phyloP scores from a whole-genome alignment of 30 jellyfish, hydroid and myxozoan genomes.

The Aurelia sp. region DNA sequence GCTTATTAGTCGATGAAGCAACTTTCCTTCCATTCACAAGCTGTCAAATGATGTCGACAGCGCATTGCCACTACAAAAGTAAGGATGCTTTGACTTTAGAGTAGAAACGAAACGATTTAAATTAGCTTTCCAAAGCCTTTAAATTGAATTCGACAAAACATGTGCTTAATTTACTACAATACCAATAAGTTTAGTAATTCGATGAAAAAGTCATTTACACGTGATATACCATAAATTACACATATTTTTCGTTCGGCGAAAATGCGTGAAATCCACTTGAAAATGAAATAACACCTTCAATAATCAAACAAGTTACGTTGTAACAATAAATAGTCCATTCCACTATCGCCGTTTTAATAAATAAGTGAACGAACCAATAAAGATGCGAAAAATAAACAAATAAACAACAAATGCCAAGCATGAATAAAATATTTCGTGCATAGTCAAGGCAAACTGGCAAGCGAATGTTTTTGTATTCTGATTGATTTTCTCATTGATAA shows the following conservation, averaged over 20 bases:
- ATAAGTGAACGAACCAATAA: background rate
- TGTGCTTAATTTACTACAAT: background rate
- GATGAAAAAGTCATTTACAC: slow-evolving; percentile 6
- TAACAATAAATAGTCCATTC: slow-evolving; percentile 1
- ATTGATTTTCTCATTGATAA: too few relatives aligned
- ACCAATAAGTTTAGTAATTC: slow-evolving; percentile 2
- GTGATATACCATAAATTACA: background rate
- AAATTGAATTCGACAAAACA: background rate
- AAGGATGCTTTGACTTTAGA: too few relatives aligned
- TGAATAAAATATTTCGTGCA: too few relatives aligned
- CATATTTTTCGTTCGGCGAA: background rate
- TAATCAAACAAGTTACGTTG: background rate
- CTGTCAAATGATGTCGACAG: too few relatives aligned
- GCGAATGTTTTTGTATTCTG: too few relatives aligned
- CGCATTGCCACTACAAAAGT: too few relatives aligned
- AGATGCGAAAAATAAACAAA: too few relatives aligned
- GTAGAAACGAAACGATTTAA: too few relatives aligned
- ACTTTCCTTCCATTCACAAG: too few relatives aligned
- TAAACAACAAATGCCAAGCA: too few relatives aligned
- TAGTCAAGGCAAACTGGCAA: too few relatives aligned
- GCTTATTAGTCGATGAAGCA: too few relatives aligned
- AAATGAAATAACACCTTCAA: background rate
- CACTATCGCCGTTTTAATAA: background rate
- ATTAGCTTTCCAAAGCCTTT: background rate
- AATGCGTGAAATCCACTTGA: background rate